phyloP scores from a whole-genome alignment of 2,888 invertebrate species.

The Ellobium chinense region DNA sequence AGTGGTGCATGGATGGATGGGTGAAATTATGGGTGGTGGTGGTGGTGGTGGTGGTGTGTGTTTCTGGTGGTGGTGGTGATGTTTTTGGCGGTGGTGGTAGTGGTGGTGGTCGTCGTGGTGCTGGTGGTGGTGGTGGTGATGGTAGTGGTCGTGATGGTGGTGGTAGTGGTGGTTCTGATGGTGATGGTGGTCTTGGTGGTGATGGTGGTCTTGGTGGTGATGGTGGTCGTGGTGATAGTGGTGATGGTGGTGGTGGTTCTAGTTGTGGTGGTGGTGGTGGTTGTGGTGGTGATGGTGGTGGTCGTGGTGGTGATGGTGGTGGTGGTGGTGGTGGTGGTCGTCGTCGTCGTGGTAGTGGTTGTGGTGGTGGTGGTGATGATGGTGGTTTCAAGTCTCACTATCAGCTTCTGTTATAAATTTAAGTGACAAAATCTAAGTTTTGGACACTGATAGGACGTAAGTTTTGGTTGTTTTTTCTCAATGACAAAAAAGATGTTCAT shows the following conservation, averaged over 20 bases:
- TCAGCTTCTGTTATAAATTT: too few relatives aligned
- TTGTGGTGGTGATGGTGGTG: not conserved
- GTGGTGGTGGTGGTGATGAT: too few relatives aligned
- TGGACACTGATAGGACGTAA: too few relatives aligned
- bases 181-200: not conserved
- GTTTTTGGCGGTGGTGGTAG: not conserved
- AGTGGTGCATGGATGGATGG: constrained; percentile 68
- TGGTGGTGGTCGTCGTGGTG: not conserved
- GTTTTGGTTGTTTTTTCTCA: too few relatives aligned
- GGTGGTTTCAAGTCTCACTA: too few relatives aligned
- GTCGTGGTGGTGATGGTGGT: not conserved
- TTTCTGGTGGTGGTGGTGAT: not conserved
- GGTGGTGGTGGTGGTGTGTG: not conserved
- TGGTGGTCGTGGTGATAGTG: not conserved
- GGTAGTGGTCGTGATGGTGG: not conserved
- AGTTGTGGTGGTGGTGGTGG: not conserved
- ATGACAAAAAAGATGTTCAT: too few relatives aligned
- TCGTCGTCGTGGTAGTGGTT: too few relatives aligned
- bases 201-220: not conserved
- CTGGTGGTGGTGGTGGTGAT: not conserved
- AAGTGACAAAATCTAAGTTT: too few relatives aligned
- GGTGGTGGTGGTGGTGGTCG: not conserved
- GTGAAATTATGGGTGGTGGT: too few relatives aligned
- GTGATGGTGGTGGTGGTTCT: not conserved
- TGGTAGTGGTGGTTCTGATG: not conserved